A percentile compares a stretch with the other conserved stretches of the same genome.
phyloP scores from a whole-genome alignment of 2,113 vertebrate genomes.

The Anhinga rufa region DNA sequence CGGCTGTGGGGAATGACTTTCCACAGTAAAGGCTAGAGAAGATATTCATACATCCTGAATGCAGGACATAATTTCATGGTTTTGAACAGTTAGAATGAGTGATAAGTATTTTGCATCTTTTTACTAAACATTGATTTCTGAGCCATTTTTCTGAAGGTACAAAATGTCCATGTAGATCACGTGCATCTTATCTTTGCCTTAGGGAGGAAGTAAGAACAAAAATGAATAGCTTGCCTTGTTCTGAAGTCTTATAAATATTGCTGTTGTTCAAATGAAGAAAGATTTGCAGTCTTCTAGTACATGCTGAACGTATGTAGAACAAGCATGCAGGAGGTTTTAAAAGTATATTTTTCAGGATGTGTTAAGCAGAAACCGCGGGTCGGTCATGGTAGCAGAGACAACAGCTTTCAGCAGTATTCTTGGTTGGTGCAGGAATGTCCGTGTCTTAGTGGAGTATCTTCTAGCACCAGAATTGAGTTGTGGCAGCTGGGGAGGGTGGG shows the following conservation, averaged over 20 bases:
- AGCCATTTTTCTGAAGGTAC: neutral
- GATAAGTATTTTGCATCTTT: neutral
- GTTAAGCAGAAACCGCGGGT: neutral
- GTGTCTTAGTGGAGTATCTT: neutral
- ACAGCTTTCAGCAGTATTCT: neutral
- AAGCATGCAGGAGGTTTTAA: neutral
- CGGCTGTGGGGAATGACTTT: neutral
- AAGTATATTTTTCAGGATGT: neutral
- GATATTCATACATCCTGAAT: fast-evolving
- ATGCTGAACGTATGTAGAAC: neutral
- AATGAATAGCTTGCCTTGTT: neutral
- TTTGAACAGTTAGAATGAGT: neutral
- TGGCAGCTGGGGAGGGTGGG: neutral
- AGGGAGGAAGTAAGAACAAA: neutral
- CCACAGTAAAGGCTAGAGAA: neutral
- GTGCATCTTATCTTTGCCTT: neutral
- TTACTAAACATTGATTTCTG: neutral
- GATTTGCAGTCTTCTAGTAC: neutral
- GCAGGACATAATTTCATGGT: neutral
- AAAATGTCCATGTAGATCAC: neutral
- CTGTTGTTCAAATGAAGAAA: neutral
- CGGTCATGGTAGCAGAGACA: neutral
- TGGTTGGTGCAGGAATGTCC: neutral
- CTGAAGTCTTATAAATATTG: neutral
- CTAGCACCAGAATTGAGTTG: neutral